Percentiles rank a stretch among this genome's conserved stretches.
phyloP scores from a whole-genome alignment of 2,797 vertebrate species.

The Otolemur crassicaudatus region DNA sequence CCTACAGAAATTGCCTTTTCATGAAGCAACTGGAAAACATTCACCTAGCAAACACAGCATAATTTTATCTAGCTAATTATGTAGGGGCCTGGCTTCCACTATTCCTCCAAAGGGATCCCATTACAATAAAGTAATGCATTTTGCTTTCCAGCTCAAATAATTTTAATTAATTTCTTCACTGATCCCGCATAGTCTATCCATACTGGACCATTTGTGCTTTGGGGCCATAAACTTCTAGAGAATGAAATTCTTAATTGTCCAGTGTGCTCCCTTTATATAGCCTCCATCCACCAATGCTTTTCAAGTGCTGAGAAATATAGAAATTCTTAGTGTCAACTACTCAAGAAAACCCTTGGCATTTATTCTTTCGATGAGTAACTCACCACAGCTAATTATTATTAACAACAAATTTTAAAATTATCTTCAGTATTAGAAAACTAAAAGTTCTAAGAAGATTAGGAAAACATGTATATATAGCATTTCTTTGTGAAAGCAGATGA shows the following conservation, averaged over 20 bases:
- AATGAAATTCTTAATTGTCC: slow-evolving; percentile 67
- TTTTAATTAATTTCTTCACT: slow-evolving; percentile 70
- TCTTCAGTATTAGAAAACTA: slow-evolving; percentile 49
- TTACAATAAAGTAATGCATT: slow-evolving; percentile 61
- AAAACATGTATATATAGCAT: not conserved
- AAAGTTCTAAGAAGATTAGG: slow-evolving; percentile 37
- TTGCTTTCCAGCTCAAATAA: slow-evolving; percentile 69
- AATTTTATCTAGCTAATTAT: slow-evolving; percentile 52
- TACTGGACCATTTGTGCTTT: slow-evolving; percentile 49
- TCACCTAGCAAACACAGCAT: slow-evolving; percentile 44
- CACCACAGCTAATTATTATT: slow-evolving; percentile 50
- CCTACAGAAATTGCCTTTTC: slow-evolving; percentile 6
- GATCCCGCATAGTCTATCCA: slow-evolving; percentile 49
- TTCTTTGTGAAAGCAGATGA: slow-evolving; percentile 45
- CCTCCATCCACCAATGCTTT: not conserved
- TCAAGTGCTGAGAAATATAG: slow-evolving; percentile 59
- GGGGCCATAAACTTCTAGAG: slow-evolving; percentile 58
- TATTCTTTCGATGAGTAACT: slow-evolving; percentile 81
- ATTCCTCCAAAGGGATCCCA: slow-evolving; percentile 17
- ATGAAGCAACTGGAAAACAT: slow-evolving; percentile 56
- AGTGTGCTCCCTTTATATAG: slow-evolving; percentile 42
- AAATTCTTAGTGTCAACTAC: slow-evolving; percentile 67
- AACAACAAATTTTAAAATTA: slow-evolving; percentile 50
- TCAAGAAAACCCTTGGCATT: slow-evolving; percentile 76
- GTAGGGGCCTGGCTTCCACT: not conserved